These are phyloP conservation scores for Portevinia maculata DNA, from an alignment of 2,888 invertebrate genomes.

Conservation along the genomic window DNA sequence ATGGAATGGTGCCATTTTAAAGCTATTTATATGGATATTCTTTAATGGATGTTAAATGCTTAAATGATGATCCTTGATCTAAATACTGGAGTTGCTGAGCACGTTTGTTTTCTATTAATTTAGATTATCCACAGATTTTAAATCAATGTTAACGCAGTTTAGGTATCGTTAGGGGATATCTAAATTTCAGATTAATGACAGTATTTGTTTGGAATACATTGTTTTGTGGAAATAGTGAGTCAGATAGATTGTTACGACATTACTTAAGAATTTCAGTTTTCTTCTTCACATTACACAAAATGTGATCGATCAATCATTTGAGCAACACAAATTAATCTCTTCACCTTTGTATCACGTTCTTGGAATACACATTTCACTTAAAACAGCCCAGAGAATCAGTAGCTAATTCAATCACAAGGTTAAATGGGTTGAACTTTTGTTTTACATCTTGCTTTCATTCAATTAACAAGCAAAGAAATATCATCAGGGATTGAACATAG, in stretches of 20 bases:
- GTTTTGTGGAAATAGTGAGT: too few relatives aligned
- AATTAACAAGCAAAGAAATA: too few relatives aligned
- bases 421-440: conserved; percentile 2
- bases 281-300: neutral
- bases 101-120: conserved; percentile 1
- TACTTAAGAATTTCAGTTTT: too few relatives aligned
- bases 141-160: neutral
- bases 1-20: conserved; percentile 44
- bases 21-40: conserved; percentile 55
- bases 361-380: neutral
- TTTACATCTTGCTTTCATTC: too few relatives aligned
- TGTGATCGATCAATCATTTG: conserved; percentile 6
- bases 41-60: conserved; percentile 59
- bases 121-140: neutral
- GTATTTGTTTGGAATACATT: neutral
- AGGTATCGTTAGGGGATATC: too few relatives aligned
- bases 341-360: conserved; percentile 3
- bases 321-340: neutral
- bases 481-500: too few relatives aligned
- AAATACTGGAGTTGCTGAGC: neutral
- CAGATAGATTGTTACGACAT: too few relatives aligned
- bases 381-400: neutral
- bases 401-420: neutral
- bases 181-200: too few relatives aligned
- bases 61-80: conserved; percentile 46